Conservation (phyloP, 2,113 vertebrate genomes). For the Gopherus evgoodei region DNA sequence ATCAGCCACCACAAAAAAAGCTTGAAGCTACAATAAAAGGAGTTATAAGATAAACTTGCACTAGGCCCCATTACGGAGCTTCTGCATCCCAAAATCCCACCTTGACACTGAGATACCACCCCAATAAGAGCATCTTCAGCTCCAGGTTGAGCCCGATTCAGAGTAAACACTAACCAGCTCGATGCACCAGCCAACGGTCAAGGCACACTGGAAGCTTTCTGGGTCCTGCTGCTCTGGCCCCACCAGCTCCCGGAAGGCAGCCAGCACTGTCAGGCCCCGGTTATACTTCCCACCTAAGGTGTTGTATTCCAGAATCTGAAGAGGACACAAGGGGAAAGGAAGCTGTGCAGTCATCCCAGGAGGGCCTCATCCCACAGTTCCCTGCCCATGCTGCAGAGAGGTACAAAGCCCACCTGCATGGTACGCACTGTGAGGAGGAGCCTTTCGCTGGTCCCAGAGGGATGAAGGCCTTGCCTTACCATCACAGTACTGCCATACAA, state of each 20-base stretch:
- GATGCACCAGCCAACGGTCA: constrained; percentile 93
- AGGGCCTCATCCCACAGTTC: neutral
- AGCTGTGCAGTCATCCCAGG: neutral
- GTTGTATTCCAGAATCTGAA: constrained; percentile 89
- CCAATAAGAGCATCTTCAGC: neutral
- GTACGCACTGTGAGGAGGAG: neutral
- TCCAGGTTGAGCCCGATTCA: neutral
- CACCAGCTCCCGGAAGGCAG: constrained; percentile 82
- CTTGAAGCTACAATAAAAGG: constrained; percentile 85
- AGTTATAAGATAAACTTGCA: neutral
- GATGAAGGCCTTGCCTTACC: too few relatives aligned
- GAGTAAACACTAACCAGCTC: constrained; percentile 86
- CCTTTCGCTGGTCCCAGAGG: neutral
- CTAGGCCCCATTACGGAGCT: too few relatives aligned
- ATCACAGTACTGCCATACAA: too few relatives aligned
- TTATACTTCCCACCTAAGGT: constrained; percentile 89
- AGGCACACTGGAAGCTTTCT: constrained; percentile 77
- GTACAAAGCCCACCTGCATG: neutral
- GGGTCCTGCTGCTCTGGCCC: constrained; percentile 74
- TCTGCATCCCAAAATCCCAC: neutral
- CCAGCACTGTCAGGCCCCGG: constrained; percentile 89
- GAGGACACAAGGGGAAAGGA: neutral
- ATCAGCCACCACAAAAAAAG: constrained; percentile 91
- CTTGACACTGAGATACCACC: fast-evolving
- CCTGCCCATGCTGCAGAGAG: neutral